These are phyloP conservation scores for Camptogramma bilineatum DNA, from an alignment of 2,888 invertebrate species.

Conservation along the genomic window DNA sequence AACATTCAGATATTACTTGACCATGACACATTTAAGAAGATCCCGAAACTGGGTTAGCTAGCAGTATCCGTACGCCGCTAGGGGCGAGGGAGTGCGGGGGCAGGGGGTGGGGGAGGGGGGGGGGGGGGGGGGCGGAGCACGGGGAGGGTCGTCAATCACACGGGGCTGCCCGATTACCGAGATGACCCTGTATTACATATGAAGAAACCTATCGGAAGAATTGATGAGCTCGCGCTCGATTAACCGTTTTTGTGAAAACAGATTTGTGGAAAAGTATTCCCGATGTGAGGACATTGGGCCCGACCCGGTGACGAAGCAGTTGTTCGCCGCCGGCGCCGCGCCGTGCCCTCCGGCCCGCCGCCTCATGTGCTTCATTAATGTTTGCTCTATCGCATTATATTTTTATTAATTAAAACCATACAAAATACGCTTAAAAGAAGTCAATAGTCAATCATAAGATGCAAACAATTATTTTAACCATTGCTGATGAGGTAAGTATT, in stretches of 20 bases:
- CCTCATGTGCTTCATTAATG: neutral
- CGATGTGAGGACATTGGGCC: neutral
- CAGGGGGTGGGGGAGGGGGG: neutral
- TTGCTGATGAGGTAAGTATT: too few relatives aligned
- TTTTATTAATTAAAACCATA: too few relatives aligned
- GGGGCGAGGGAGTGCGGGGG: neutral
- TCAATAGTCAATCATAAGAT: too few relatives aligned
- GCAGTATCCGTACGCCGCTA: conserved; percentile 25
- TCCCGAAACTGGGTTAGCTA: conserved; percentile 39
- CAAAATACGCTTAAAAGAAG: too few relatives aligned
- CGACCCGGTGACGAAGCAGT: neutral
- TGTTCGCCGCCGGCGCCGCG: neutral
- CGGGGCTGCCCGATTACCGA: conserved; percentile 43
- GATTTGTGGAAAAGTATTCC: conserved; percentile 16
- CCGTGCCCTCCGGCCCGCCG: neutral
- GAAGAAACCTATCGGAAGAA: conserved; percentile 42
- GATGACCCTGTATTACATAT: conserved; percentile 47
- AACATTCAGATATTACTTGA: conserved; percentile 24
- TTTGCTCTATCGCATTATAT: too few relatives aligned
- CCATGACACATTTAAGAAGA: conserved; percentile 40
- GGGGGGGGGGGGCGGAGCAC: conserved; percentile 9
- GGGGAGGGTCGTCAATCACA: conserved; percentile 47
- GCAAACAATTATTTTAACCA: too few relatives aligned
- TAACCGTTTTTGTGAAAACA: conserved; percentile 39
- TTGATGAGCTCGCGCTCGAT: conserved; percentile 42